Evolutionary conservation across 37 sponge, comb jelly and placozoan species (phyloP), one percentile per base, ranked within the genome.

Genomic region (Aplysina aerophoba): DNA sequence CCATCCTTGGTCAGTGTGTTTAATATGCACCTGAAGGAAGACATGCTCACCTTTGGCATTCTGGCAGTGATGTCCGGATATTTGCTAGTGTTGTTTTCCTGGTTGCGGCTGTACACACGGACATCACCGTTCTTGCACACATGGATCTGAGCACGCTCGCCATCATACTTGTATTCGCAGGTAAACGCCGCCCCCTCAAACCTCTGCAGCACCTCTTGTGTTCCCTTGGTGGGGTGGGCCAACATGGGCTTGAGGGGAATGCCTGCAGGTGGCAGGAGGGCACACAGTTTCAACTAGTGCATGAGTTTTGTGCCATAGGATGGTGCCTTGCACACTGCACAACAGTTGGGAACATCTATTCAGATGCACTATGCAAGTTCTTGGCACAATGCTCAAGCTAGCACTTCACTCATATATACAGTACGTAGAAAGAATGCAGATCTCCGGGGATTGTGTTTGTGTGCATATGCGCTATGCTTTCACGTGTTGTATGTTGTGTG

Each of bases 101-200:
- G 93, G 81, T 98, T 98, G 1, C 99, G 85, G 61, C 94, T 96
- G 89, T 89, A 95, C 8, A 97, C 62, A 5, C 74, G 61, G 1
- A 89, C 81, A 55, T 86, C 86, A 31, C 96, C 94, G 54, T 81
- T 82, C 34, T 93, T 89, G 38, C 96, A 53, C 17, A 97, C 85
- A 68, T 97, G 97, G 53, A 97, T 97, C 93, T 97, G 99, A 36
- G 99, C 99, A 27, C 99, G 65, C 87, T 98, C 99, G 28, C 99
- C 99, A 66, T 98, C 99, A 66, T 98, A 98, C 85, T 98, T 98
- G 92, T 96, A 98, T 86, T 98, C 99, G 38, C 97, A 96, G n/a
- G 94, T 85, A 58, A 98, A 94, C 38, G 82, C 85, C 28, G 88
- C 88, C 59, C 84, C 82, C 55, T 98, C 99, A 83, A 98, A 94